Base-by-base conservation (phyloP, 1,140 invertebrate genomes). In the Neodiprion virginianus region DNA sequence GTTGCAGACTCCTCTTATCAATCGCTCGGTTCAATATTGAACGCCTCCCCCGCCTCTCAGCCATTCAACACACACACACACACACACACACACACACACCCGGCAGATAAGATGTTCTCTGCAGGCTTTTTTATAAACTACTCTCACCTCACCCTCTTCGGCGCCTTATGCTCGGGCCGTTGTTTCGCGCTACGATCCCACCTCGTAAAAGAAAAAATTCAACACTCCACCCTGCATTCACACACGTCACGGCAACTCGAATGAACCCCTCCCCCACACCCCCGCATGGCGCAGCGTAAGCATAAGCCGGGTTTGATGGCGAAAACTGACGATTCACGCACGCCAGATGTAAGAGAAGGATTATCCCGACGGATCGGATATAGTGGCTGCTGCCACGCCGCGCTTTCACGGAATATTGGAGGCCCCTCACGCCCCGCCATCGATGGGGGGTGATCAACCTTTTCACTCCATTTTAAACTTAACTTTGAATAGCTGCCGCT, bases 301-400 rank as follows among this genome's bases (percentile, higher is more conserved):
- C 79, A 81, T 85, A 85, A 83, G 82, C 80, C 78, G 77, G 79
- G 80, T 72, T 82, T 85, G 82, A 83, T 85, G 81, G 79, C 79
- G 77, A 81, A 81, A 81, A 81, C 76, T 77, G 76, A 78, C 79
- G 82, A 79, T 82, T 85, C 80, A 79, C 82, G 80, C 78, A 80
- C 77, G 74, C 74, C 77, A 80, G 78, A 82, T 84, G 84, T 86
- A 84, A 82, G 83, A 84, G 83, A 84, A 80, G 84, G 85, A 84
- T 87, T 87, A 85, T 86, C 81, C 80, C 74, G 79, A 73, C 50
- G 50, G 50, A 53, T 53, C 50, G n/a, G 50, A 53, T 21, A 21
- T 53, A 53, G 10, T n/a, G 50, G 10, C n/a, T 53, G 10, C n/a
- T 21, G 48, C 17, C n/a, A 40, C 23, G 67, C 67, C 48, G 61